phyloP scores from a whole-genome alignment of 2,797 vertebrate genomes.

The Sebastes wilsoni region DNA sequence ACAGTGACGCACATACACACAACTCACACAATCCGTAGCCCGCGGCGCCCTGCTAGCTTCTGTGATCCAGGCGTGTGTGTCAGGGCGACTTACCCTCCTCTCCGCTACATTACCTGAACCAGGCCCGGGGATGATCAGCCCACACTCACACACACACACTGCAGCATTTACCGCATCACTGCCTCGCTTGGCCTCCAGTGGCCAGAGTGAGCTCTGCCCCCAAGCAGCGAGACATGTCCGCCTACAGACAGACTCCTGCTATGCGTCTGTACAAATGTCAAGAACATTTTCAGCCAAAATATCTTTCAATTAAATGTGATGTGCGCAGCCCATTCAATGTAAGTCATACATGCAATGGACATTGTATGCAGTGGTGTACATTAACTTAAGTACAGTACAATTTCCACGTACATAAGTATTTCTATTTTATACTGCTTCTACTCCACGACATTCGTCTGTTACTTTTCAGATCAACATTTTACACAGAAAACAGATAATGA shows the following conservation, averaged over 20 bases:
- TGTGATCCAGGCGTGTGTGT: conserved; percentile 74
- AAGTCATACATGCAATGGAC: not conserved
- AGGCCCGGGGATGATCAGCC: conserved; percentile 76
- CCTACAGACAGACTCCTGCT: conserved; percentile 27
- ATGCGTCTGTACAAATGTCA: conserved; percentile 22
- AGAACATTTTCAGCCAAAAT: not conserved
- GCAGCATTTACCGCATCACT: conserved; percentile 74
- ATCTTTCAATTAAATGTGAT: not conserved
- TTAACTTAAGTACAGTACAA: not conserved
- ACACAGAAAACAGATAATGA: not conserved
- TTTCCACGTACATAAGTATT: not conserved
- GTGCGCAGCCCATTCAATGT: not conserved
- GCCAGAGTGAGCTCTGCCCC: conserved; percentile 61
- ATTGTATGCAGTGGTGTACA: not conserved
- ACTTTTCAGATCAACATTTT: not conserved
- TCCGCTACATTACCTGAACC: conserved; percentile 77
- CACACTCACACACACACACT: conserved; percentile 26
- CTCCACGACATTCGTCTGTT: not conserved
- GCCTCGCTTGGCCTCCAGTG: conserved; percentile 72
- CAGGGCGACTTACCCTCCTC: conserved; percentile 74
- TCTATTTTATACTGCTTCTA: not conserved
- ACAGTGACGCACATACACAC: not conserved
- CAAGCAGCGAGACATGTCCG: conserved; percentile 54
- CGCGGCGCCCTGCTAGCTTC: conserved; percentile 56
- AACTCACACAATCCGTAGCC: conserved; percentile 27